These are phyloP conservation scores for Hermetia illucens DNA, from an alignment of 1,140 invertebrate species.

Conservation along the genomic window DNA sequence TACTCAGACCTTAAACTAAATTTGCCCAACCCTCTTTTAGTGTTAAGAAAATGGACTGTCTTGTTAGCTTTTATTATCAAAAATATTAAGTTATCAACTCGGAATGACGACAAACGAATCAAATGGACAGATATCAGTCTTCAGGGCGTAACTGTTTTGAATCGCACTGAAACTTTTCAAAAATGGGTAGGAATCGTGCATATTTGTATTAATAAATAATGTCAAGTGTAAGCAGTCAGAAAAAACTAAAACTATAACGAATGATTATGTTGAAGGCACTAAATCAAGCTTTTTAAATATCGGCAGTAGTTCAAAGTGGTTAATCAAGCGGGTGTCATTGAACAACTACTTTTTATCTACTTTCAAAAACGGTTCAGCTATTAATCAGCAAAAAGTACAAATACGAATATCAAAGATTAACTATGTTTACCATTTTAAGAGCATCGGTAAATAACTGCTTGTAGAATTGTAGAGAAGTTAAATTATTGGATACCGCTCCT, in stretches of 20 bases:
- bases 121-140: too few species aligned
- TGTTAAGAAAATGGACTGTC: too few species aligned
- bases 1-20: too few species aligned
- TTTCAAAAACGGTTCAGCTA: background rate
- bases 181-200: too few species aligned
- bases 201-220: too few species aligned
- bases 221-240: too few species aligned
- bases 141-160: too few species aligned
- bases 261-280: slow-evolving; percentile 6
- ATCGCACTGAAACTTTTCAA: too few species aligned
- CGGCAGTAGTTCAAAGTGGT: background rate
- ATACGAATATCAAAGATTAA: background rate
- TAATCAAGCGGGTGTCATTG: background rate
- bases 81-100: too few species aligned
- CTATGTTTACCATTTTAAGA: background rate
- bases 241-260: slow-evolving; percentile 17
- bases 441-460: slow-evolving; percentile 2
- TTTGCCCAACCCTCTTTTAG: too few species aligned
- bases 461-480: background rate
- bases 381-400: background rate
- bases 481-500: background rate
- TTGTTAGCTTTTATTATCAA: too few species aligned
- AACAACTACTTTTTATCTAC: slow-evolving; percentile 11
- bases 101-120: too few species aligned
- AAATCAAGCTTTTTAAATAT: slow-evolving; percentile 1